Percentiles rank a stretch among this genome's conserved stretches.
Conservation (phyloP, 2,113 vertebrate genomes). For the Chionis minor region DNA sequence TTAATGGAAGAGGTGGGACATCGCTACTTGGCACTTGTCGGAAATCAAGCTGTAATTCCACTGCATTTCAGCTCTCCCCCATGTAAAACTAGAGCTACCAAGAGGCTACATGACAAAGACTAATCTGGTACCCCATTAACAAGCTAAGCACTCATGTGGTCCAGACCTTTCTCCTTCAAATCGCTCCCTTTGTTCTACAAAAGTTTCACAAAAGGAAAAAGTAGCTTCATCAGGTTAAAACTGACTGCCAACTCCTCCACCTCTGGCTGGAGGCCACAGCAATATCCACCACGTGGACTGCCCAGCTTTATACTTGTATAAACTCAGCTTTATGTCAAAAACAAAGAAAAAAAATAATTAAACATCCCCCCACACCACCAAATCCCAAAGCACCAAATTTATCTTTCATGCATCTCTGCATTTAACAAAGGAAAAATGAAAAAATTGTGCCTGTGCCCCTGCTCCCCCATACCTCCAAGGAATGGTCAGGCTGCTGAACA, state of each 20-base stretch:
- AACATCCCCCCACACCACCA: neutral
- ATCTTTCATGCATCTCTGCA: neutral
- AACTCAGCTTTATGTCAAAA: neutral
- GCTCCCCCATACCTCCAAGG: accelerated
- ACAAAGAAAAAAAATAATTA: neutral
- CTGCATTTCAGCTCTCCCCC: neutral
- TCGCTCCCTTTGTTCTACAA: neutral
- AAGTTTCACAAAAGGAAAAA: neutral
- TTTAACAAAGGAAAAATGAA: neutral
- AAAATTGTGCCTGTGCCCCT: neutral
- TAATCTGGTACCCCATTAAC: neutral
- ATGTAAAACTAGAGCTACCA: neutral
- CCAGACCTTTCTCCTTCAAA: neutral
- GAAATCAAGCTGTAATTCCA: neutral
- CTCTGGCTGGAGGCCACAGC: neutral
- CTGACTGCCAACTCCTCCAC: neutral
- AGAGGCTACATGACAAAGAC: neutral
- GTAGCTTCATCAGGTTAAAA: neutral
- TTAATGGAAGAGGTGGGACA: neutral
- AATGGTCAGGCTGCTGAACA: neutral
- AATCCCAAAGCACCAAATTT: neutral
- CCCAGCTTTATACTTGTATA: neutral
- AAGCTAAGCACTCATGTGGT: neutral
- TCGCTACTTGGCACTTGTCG: neutral
- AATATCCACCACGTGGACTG: neutral